Evolutionary conservation across 2,113 vertebrate genomes (phyloP).

Genomic region (Caranx melampygus): DNA sequence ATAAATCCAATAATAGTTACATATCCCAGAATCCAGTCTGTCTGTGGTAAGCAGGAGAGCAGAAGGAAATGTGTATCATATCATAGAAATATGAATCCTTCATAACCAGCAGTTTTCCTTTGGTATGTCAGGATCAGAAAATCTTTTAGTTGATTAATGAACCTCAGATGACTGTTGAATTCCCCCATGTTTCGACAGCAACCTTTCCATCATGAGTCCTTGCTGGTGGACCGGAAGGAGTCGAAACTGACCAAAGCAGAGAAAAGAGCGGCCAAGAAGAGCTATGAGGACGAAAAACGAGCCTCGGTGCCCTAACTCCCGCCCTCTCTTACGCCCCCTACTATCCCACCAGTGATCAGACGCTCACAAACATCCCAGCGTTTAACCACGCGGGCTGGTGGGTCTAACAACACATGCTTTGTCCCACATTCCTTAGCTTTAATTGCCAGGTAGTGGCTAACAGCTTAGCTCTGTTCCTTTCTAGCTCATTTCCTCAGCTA

Average conservation of each 20-base stretch:
- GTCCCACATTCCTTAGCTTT: neutral
- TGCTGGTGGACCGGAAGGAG: conserved; percentile 96
- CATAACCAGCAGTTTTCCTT: neutral
- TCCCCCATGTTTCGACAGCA: conserved; percentile 79
- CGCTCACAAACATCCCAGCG: conserved; percentile 92
- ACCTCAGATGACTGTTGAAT: neutral
- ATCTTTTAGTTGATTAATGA: neutral
- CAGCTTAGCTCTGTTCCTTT: neutral
- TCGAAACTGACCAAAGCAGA: conserved; percentile 97
- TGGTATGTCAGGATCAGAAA: neutral
- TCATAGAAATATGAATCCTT: neutral
- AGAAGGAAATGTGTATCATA: neutral
- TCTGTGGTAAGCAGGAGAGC: neutral
- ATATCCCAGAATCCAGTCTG: neutral
- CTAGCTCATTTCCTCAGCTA: neutral
- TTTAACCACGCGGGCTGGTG: conserved; percentile 99
- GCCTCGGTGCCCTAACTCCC: conserved; percentile 97
- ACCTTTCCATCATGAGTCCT: conserved; percentile 97
- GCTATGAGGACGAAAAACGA: conserved; percentile 98
- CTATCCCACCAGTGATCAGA: conserved; percentile 94
- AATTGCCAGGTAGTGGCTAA: neutral
- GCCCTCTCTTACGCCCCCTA: conserved; percentile 97
- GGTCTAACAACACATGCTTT: conserved; percentile 52
- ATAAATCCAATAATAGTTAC: neutral
- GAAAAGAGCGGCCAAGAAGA: conserved; percentile 98